These are phyloP conservation scores for Microplitis deprimator DNA, from an alignment of 2,888 invertebrate genomes.

Conservation along the genomic window DNA sequence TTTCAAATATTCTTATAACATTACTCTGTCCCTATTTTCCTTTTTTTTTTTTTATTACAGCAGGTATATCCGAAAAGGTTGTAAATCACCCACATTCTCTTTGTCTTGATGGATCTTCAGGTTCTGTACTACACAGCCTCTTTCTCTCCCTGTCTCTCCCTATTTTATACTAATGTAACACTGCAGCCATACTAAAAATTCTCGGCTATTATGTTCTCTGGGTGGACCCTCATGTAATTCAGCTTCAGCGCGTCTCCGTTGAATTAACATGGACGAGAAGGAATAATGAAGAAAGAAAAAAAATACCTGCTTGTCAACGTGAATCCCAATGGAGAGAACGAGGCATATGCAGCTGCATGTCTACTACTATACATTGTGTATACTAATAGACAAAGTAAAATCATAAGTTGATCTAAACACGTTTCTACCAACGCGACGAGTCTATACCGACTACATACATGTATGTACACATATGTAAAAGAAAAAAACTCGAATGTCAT, in stretches of 20 bases:
- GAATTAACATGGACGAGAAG: not conserved
- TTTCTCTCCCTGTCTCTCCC: not conserved
- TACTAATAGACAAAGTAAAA: not conserved
- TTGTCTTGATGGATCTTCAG: not conserved
- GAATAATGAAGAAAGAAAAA: not conserved
- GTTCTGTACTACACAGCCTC: not conserved
- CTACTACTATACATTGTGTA: not conserved
- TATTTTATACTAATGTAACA: not conserved
- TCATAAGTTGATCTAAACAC: not conserved
- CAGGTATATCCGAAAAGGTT: not conserved
- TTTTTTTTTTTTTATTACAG: not conserved
- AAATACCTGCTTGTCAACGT: constrained; percentile 11
- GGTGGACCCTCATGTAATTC: not conserved
- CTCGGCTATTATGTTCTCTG: not conserved
- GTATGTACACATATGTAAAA: no score
- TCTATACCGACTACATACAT: not conserved
- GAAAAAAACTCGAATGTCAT: not conserved
- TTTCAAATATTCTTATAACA: not conserved
- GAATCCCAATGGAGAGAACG: not conserved
- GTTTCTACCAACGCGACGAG: not conserved
- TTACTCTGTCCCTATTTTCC: not conserved
- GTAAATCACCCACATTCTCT: not conserved
- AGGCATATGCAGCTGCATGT: constrained; percentile 5
- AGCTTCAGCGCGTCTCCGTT: not conserved
- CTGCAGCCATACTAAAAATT: not conserved